phyloP scores from a whole-genome alignment of 2,797 vertebrate species.

The Furcifer pardalis region DNA sequence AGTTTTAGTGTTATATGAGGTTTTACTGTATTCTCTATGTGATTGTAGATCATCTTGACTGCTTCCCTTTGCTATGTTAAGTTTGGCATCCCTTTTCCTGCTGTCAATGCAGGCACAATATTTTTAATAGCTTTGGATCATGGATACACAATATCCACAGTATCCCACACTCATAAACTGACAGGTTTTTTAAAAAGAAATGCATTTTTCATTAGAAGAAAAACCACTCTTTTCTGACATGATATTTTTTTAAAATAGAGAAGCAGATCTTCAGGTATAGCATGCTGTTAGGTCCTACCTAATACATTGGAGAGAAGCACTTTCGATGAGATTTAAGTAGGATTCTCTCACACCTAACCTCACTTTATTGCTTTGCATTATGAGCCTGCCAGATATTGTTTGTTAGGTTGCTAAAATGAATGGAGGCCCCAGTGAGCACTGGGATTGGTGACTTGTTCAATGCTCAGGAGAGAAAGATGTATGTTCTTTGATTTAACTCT shows the following conservation, averaged over 20 bases:
- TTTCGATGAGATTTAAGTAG: background rate
- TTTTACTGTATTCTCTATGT: no score
- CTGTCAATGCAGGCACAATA: no score
- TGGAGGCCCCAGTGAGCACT: background rate
- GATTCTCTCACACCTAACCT: background rate
- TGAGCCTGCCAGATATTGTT: background rate
- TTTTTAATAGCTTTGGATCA: no score
- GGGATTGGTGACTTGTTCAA: background rate
- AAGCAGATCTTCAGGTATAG: background rate
- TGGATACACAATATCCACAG: no score
- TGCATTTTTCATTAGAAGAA: no score
- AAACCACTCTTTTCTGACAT: background rate
- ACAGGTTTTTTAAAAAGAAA: no score
- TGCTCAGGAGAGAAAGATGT: background rate
- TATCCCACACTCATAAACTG: no score
- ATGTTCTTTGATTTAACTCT: background rate
- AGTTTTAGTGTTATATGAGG: no score
- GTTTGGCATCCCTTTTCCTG: no score
- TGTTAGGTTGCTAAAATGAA: background rate
- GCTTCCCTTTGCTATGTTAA: no score
- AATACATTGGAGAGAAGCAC: background rate
- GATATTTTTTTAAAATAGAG: background rate
- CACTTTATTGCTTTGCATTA: background rate
- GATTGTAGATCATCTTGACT: no score
- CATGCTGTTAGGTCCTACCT: background rate